A percentile compares a stretch with the other conserved stretches of the same genome.
phyloP scores from a whole-genome alignment of 2,888 invertebrate genomes.

The Eupithecia centaureata region DNA sequence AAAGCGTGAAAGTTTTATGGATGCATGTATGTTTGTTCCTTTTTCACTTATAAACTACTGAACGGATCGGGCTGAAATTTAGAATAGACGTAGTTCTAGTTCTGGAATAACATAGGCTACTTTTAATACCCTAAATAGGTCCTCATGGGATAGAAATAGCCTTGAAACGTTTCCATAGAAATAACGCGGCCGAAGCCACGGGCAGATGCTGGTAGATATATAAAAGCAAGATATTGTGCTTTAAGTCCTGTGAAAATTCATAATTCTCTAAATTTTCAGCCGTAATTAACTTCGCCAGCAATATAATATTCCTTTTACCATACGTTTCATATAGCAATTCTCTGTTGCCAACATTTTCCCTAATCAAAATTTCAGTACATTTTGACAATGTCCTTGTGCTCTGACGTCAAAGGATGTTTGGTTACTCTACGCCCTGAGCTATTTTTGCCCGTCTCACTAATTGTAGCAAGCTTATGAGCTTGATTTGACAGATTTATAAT shows the following conservation, averaged over 20 bases:
- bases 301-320: conserved; percentile 2
- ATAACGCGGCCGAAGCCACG: no score
- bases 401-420: conserved; percentile 67
- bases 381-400: conserved; percentile 20
- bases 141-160: no score
- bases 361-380: conserved; percentile 7
- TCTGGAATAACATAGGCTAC: no score
- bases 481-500: conserved; percentile 1
- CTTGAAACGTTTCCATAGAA: no score
- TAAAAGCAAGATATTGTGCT: no score
- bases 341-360: not conserved
- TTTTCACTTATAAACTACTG: no score
- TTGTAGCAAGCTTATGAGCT: conserved; percentile 45
- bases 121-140: no score
- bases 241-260: not conserved
- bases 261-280: not conserved
- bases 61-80: no score
- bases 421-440: conserved; percentile 44
- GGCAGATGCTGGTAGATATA: no score
- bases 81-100: no score
- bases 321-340: not conserved
- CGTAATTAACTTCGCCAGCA: not conserved
- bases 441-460: conserved; percentile 55
- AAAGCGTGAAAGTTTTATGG: no score
- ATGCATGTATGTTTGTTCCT: no score